Evolutionary conservation across 2,113 vertebrate species (phyloP), one percentile per base, ranked within the genome.

Genomic region (Pseudopipra pipra): DNA sequence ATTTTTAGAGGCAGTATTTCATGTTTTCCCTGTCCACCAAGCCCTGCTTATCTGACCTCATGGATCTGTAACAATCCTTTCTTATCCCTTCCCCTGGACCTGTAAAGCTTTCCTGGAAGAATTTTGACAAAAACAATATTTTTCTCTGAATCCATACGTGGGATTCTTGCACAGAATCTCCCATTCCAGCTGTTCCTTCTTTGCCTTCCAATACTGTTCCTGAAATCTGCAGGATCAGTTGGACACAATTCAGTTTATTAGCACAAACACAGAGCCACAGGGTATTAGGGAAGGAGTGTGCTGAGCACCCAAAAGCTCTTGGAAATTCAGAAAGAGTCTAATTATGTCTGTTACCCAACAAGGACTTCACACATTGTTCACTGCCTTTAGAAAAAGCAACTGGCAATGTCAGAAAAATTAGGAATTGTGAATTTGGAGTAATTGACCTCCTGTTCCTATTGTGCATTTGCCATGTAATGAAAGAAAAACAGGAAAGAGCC

Each of bases 401-500:
- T 91, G 82, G 87, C 55, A 79, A 35, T 1, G 0, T n/a, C 67
- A 94, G 55, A 79, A 70, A 65, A 90, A 95, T 51, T n/a, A 76
- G 35, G 74, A 93, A 85, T 39, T 1, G 8, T 70, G 59, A 85
- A 73, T 91, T 76, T 73, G 8, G 6, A 89, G 62, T 46, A 90
- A 95, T 25, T 44, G 94, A 89, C 87, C 89, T 90, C 86, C 79
- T 70, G 81, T 93, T 94, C 89, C 72, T 62, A 71, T 71, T 58
- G 63, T 93, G 71, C 27, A 2, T 73, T 93, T 91, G 89, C 89
- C 85, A 79, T 6, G 46, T n/a, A 70, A 33, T 33, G 67, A 47
- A 87, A 80, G 87, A 89, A 96, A 96, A 96, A 95, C 95, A 97
- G 85, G 94, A 95, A 87, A 12, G 71, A 85, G 51, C 12, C 87